These are phyloP conservation scores for Magallana gigas DNA, from an alignment of 1,140 invertebrate species.

Conservation along the genomic window DNA sequence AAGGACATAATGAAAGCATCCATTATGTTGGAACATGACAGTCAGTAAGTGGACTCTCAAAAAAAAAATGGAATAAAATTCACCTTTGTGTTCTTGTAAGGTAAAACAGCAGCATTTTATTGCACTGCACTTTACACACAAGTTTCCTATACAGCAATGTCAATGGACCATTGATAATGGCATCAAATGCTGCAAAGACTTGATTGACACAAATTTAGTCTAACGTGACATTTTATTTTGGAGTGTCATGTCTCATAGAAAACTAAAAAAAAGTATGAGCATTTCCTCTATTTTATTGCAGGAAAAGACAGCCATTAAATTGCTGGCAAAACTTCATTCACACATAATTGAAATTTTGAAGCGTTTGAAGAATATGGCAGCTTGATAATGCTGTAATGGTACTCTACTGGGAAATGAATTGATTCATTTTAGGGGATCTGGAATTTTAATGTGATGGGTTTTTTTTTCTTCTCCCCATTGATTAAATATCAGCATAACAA, in stretches of 20 bases:
- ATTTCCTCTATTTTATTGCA: slow-evolving; percentile 39
- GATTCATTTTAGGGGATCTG: slow-evolving; percentile 36
- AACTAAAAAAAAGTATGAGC: slow-evolving; percentile 17
- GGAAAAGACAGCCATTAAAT: slow-evolving; percentile 36
- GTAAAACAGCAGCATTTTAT: slow-evolving; percentile 18
- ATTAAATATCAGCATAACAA: slow-evolving; percentile 27
- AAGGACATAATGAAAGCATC: slow-evolving; percentile 99
- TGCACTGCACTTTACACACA: not conserved
- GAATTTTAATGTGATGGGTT: slow-evolving; percentile 20
- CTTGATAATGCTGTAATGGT: slow-evolving; percentile 16
- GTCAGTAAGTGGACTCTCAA: slow-evolving; percentile 87
- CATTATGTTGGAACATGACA: slow-evolving; percentile 98
- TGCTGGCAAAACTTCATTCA: slow-evolving; percentile 29
- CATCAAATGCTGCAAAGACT: slow-evolving; percentile 14
- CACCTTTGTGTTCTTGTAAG: slow-evolving; percentile 4
- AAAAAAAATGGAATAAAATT: not conserved
- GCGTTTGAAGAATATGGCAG: slow-evolving; percentile 26
- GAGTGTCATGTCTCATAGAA: slow-evolving; percentile 27
- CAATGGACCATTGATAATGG: slow-evolving; percentile 7
- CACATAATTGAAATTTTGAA: slow-evolving; percentile 39
- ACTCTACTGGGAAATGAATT: slow-evolving; percentile 27
- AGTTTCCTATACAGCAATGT: not conserved
- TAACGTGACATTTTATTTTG: slow-evolving; percentile 20
- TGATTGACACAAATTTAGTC: slow-evolving; percentile 24
- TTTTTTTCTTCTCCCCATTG: not conserved